Evolutionary conservation across 2,888 invertebrate genomes (phyloP).

Genomic region (Ormyrus labotus): DNA sequence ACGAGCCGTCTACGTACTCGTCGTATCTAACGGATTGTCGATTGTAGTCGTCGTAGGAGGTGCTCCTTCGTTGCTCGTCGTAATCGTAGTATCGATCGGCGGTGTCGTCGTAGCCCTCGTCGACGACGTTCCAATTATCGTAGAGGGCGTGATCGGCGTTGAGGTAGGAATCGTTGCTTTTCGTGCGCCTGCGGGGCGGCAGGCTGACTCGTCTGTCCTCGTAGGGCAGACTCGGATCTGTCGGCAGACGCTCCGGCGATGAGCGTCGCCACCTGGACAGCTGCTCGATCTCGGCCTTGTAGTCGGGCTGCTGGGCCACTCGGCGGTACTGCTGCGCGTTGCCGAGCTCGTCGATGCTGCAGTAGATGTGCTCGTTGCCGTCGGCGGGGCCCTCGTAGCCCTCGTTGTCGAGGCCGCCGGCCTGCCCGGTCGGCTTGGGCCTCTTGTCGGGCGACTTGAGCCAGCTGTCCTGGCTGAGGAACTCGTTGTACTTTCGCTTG

Average conservation of each 20-base stretch:
- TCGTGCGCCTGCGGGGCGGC: conserved; percentile 63
- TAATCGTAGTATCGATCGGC: conserved; percentile 60
- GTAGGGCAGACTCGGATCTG: not conserved
- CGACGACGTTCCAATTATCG: conserved; percentile 57
- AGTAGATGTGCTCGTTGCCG: conserved; percentile 70
- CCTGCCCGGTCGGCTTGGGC: not conserved
- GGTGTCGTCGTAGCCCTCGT: conserved; percentile 60
- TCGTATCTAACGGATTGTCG: conserved; percentile 54
- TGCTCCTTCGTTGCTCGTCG: conserved; percentile 56
- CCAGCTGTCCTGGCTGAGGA: conserved; percentile 59
- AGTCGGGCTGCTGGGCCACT: conserved; percentile 32
- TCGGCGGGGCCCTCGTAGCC: conserved; percentile 59
- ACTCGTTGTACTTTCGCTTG: conserved; percentile 66
- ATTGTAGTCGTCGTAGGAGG: conserved; percentile 51
- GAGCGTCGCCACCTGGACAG: conserved; percentile 56
- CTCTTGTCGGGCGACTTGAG: conserved; percentile 63
- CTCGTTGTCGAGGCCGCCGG: conserved; percentile 56
- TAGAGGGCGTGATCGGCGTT: conserved; percentile 64
- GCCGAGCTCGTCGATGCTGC: conserved; percentile 80
- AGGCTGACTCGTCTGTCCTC: not conserved
- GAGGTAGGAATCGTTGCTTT: conserved; percentile 69
- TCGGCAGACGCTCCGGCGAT: not conserved
- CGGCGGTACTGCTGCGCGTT: conserved; percentile 35
- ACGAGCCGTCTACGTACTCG: conserved; percentile 40
- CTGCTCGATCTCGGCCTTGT: conserved; percentile 66